These are phyloP conservation scores for Gallinago stenura DNA, from an alignment of 2,797 vertebrate species.

Conservation along the genomic window DNA sequence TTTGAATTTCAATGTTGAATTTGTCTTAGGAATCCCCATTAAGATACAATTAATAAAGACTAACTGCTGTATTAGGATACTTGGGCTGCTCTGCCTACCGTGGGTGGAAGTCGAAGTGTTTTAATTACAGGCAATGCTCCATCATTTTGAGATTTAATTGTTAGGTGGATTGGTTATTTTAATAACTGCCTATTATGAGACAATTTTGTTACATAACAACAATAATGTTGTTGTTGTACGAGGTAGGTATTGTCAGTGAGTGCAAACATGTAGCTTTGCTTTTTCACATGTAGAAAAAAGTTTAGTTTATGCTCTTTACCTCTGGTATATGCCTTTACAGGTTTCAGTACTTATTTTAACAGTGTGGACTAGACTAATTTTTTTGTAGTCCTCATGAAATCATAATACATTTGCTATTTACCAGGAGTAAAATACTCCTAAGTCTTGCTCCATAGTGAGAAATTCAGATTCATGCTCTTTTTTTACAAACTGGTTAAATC, in stretches of 20 bases:
- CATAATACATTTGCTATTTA: not conserved
- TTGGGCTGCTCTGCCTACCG: not conserved
- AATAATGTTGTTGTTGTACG: not conserved
- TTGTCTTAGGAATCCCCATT: not conserved
- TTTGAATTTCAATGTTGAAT: slow-evolving; percentile 2
- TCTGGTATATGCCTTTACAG: not conserved
- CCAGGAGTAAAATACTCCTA: not conserved
- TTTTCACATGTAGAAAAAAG: not conserved
- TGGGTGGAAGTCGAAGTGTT: not conserved
- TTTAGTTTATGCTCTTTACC: not conserved
- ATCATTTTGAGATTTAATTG: slow-evolving; percentile 19
- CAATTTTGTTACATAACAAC: not conserved
- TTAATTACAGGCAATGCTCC: slow-evolving; percentile 11
- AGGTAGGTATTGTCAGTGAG: not conserved
- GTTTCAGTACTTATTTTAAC: not conserved
- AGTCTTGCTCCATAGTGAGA: not conserved
- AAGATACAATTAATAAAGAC: slow-evolving; percentile 43
- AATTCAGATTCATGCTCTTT: not conserved
- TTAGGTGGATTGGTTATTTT: slow-evolving; percentile 11
- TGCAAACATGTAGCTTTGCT: not conserved
- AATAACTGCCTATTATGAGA: not conserved
- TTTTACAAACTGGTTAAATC: not conserved
- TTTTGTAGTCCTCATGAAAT: not conserved
- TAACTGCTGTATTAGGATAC: not conserved
- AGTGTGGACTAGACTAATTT: not conserved